Conservation (phyloP, 2,888 invertebrate species). For the Silvanus unidentatus region DNA sequence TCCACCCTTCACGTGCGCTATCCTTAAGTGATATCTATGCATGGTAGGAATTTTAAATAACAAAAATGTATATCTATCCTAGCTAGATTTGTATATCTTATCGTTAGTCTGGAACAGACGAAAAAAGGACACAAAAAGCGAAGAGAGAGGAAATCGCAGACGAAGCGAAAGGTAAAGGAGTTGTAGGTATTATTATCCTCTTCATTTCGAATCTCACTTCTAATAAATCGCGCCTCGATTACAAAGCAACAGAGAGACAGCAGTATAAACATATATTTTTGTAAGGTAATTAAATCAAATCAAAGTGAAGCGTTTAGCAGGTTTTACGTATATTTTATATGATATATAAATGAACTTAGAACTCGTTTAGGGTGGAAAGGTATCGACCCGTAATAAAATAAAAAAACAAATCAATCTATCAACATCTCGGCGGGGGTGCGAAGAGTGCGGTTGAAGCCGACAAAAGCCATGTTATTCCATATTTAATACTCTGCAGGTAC, state of each 20-base stretch:
- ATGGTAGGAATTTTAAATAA: constrained; percentile 17
- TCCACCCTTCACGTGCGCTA: constrained; percentile 18
- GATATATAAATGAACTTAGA: constrained; percentile 1
- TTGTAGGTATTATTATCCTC: too few relatives aligned
- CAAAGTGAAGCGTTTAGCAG: too few relatives aligned
- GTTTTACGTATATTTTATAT: background rate
- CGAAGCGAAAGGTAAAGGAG: too few relatives aligned
- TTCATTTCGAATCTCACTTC: too few relatives aligned
- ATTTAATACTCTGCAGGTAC: constrained; percentile 36
- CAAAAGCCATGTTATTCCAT: constrained; percentile 45
- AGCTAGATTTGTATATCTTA: too few relatives aligned
- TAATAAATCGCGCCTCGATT: too few relatives aligned
- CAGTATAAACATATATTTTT: too few relatives aligned
- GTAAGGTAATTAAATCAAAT: too few relatives aligned
- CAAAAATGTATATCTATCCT: background rate
- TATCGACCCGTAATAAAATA: constrained; percentile 27
- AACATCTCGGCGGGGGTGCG: constrained; percentile 41
- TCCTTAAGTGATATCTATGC: constrained; percentile 24
- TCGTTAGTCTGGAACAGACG: too few relatives aligned
- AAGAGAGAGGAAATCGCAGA: too few relatives aligned
- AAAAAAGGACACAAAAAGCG: too few relatives aligned
- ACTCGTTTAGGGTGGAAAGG: constrained; percentile 4
- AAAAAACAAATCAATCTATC: constrained; percentile 47
- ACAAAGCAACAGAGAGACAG: too few relatives aligned
- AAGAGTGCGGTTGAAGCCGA: constrained; percentile 39